Percentiles rank a stretch among this genome's conserved stretches.
Evolutionary conservation across 2,113 vertebrate genomes (phyloP).

Genomic region (Prietella phreatophila): DNA sequence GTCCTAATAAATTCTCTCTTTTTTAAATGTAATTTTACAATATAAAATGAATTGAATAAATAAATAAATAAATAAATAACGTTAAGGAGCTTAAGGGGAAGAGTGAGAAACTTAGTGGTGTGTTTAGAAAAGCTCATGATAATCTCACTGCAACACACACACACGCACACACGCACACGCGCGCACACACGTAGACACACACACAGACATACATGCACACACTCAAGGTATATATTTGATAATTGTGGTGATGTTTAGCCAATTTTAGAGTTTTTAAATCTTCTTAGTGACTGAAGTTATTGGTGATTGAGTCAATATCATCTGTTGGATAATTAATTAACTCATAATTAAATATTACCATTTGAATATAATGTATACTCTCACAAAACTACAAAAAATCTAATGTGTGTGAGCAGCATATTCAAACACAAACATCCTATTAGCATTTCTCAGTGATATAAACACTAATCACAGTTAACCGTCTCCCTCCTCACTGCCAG

Average conservation of each 20-base stretch:
- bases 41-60: neutral
- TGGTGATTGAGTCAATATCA: neutral
- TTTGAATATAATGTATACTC: neutral
- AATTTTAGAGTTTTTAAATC: too few relatives aligned
- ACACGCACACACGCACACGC: conserved; percentile 40
- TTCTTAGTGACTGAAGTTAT: neutral
- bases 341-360: neutral
- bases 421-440: too few relatives aligned
- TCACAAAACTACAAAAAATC: too few relatives aligned
- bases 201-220: conserved; percentile 26
- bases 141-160: conserved; percentile 38
- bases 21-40: neutral
- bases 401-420: too few relatives aligned
- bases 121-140: conserved; percentile 52
- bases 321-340: neutral
- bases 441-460: too few relatives aligned
- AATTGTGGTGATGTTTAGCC: neutral
- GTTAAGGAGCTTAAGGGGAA: conserved; percentile 52
- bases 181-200: conserved; percentile 20
- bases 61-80: neutral
- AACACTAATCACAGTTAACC: too few relatives aligned
- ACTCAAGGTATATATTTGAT: neutral
- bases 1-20: neutral
- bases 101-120: conserved; percentile 47
- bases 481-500: too few relatives aligned